Conservation (phyloP, 2,888 invertebrate genomes). For the Spodoptera exigua region DNA sequence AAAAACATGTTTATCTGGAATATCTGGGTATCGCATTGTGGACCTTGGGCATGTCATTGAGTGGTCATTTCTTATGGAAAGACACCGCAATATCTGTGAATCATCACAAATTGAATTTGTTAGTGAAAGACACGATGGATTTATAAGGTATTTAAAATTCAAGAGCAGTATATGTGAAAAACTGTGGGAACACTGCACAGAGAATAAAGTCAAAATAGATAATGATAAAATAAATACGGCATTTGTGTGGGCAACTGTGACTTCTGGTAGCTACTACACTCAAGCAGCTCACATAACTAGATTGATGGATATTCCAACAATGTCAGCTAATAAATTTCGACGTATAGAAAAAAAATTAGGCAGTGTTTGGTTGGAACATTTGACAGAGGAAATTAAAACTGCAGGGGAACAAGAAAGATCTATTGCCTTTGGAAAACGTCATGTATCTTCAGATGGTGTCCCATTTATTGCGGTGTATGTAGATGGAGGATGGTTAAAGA, state of each 20-base stretch:
- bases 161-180: too few relatives aligned
- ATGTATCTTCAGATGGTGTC: not conserved
- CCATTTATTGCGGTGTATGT: not conserved
- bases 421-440: too few relatives aligned
- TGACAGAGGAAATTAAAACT: conserved; percentile 5
- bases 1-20: too few relatives aligned
- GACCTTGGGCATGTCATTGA: conserved; percentile 1
- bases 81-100: conserved; percentile 5
- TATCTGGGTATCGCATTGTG: too few relatives aligned
- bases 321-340: not conserved
- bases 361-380: not conserved
- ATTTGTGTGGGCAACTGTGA: conserved; percentile 2
- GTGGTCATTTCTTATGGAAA: conserved; percentile 3
- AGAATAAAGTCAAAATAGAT: too few relatives aligned
- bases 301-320: conserved; percentile 7
- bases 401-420: conserved; percentile 7
- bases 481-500: not conserved
- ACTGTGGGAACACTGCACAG: too few relatives aligned
- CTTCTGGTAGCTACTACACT: conserved; percentile 1
- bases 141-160: too few relatives aligned
- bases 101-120: not conserved
- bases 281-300: conserved; percentile 3
- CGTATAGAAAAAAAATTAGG: not conserved
- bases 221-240: not conserved
- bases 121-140: too few relatives aligned